Conservation (phyloP, 2,888 invertebrate species). For the Muscina levida region DNA sequence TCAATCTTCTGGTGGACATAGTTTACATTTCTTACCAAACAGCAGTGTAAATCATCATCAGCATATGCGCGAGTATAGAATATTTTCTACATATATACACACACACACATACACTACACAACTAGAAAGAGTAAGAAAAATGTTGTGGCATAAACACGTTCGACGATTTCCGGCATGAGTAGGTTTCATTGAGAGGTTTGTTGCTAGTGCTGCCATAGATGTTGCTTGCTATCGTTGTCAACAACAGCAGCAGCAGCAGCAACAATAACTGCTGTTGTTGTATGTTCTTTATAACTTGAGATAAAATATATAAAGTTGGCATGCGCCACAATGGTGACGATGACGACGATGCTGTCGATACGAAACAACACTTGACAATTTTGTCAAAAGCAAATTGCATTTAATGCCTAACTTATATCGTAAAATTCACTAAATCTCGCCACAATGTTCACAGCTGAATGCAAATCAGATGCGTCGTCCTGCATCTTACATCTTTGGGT, state of each 20-base stretch:
- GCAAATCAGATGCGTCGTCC: too few relatives aligned
- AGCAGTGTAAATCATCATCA: slow-evolving; percentile 46
- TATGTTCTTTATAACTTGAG: not conserved
- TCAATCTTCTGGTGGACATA: slow-evolving; percentile 42
- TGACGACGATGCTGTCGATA: not conserved
- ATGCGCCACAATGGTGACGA: too few relatives aligned
- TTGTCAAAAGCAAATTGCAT: slow-evolving; percentile 1
- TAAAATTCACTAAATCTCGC: too few relatives aligned
- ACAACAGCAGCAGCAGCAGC: not conserved
- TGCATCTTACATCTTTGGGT: too few relatives aligned
- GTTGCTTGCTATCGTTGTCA: not conserved
- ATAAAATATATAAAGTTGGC: slow-evolving; percentile 17
- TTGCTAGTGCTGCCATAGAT: not conserved
- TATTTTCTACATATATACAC: not conserved
- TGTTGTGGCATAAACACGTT: slow-evolving; percentile 64
- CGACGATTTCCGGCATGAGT: slow-evolving; percentile 69
- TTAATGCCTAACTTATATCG: not conserved
- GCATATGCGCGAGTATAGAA: slow-evolving; percentile 40
- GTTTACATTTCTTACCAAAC: slow-evolving; percentile 18
- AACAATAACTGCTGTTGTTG: not conserved
- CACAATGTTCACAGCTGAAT: too few relatives aligned
- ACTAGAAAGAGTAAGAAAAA: slow-evolving; percentile 6
- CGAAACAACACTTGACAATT: slow-evolving; percentile 2
- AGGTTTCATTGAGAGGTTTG: slow-evolving; percentile 66
- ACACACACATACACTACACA: too few relatives aligned